Percentiles rank a stretch among this genome's conserved stretches.
Evolutionary conservation across 2,888 invertebrate species (phyloP).

Genomic region (Mythimna ferrago): DNA sequence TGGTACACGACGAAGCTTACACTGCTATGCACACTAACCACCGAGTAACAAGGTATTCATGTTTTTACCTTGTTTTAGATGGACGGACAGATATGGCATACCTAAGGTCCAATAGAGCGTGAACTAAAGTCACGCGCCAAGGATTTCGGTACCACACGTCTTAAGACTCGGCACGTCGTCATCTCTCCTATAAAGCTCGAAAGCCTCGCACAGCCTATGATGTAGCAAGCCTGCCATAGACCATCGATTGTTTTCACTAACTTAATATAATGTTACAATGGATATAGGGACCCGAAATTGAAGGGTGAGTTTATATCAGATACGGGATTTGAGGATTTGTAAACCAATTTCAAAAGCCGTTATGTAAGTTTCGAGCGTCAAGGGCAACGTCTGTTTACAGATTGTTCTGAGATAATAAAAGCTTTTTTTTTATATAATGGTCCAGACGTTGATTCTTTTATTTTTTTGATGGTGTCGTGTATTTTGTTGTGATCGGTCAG

Average conservation of each 20-base stretch:
- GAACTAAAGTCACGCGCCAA: constrained; percentile 87
- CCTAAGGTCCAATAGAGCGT: constrained; percentile 85
- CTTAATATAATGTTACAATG: constrained; percentile 47
- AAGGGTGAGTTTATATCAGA: constrained; percentile 52
- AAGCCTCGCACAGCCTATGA: constrained; percentile 42
- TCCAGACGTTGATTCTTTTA: constrained; percentile 13
- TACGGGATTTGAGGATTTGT: constrained; percentile 52
- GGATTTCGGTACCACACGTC: constrained; percentile 82
- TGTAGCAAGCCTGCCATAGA: constrained; percentile 19
- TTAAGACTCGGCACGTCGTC: constrained; percentile 65
- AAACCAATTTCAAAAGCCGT: constrained; percentile 52
- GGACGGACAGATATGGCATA: constrained; percentile 82
- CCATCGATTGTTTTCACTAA: constrained; percentile 60
- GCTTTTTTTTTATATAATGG: constrained; percentile 35
- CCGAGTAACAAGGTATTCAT: constrained; percentile 73
- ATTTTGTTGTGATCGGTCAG: constrained; percentile 67
- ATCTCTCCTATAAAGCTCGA: constrained; percentile 60
- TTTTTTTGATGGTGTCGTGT: constrained; percentile 48
- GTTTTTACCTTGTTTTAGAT: constrained; percentile 79
- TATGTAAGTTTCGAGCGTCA: constrained; percentile 50
- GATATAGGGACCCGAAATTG: constrained; percentile 47
- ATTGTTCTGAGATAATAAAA: constrained; percentile 32
- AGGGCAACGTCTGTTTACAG: constrained; percentile 52
- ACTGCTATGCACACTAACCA: constrained; percentile 59
- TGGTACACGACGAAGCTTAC: constrained; percentile 54